Conservation (phyloP, 2,113 vertebrate species). For the Pandion haliaetus region DNA sequence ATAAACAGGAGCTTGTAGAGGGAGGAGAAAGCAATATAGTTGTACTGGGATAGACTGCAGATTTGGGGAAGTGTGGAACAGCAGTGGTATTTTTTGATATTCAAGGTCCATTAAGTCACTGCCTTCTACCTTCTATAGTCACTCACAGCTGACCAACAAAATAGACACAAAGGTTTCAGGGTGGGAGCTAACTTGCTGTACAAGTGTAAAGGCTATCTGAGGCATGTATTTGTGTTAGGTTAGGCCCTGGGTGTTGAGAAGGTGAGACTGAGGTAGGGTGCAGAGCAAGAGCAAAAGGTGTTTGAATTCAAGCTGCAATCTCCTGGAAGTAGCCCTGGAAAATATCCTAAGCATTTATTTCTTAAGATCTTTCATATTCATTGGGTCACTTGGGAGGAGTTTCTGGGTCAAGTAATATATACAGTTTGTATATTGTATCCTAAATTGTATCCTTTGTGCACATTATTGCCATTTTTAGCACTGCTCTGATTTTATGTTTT, state of each 20-base stretch:
- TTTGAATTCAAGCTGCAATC: background rate
- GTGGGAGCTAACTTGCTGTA: background rate
- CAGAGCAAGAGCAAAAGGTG: background rate
- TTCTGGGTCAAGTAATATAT: background rate
- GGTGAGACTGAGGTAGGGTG: background rate
- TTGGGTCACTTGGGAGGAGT: background rate
- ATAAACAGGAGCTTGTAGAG: background rate
- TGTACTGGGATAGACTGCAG: background rate
- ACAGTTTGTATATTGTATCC: too few relatives aligned
- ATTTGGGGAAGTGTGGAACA: background rate
- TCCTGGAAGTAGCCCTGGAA: background rate
- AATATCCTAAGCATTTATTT: background rate
- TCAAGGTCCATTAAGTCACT: background rate
- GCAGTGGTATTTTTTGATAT: background rate
- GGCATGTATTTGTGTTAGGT: background rate
- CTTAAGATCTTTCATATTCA: background rate
- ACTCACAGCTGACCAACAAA: background rate
- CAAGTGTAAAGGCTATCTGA: rapidly evolving
- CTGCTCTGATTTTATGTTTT: background rate
- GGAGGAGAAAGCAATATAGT: background rate
- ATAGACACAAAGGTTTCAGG: background rate
- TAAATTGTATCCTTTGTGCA: background rate
- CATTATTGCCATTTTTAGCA: background rate
- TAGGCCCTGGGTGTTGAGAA: background rate
- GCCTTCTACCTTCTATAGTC: background rate